Conservation (phyloP, 2,797 vertebrate species). For the Bucorvus abyssinicus region DNA sequence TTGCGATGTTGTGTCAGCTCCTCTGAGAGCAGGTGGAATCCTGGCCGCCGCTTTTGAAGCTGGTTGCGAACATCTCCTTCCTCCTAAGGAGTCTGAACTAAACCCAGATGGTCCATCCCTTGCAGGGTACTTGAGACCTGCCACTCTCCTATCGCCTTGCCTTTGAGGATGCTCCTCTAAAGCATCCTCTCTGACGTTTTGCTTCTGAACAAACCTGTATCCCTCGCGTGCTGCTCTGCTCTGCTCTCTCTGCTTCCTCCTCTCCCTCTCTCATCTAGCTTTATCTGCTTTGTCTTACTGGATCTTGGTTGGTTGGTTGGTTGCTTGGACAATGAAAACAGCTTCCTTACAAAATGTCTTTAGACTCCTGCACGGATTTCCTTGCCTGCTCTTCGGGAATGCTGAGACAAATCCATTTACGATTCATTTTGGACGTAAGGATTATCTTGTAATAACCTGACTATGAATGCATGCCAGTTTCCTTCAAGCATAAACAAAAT, state of each 20-base stretch:
- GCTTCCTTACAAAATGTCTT: not conserved
- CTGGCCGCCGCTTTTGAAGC: not conserved
- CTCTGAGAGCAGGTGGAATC: not conserved
- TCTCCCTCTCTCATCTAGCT: not conserved
- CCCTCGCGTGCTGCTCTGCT: not conserved
- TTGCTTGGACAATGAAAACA: not conserved
- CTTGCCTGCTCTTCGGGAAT: not conserved
- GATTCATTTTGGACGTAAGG: not conserved
- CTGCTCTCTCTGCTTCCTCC: not conserved
- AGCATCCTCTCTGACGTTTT: not conserved
- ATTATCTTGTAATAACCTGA: conserved; percentile 5
- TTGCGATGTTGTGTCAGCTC: not conserved
- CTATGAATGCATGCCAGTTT: not conserved
- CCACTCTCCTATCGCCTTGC: not conserved
- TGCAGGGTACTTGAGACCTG: not conserved
- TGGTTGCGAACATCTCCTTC: not conserved
- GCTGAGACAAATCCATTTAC: not conserved
- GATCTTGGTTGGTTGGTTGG: not conserved
- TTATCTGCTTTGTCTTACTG: not conserved
- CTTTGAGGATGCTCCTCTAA: not conserved
- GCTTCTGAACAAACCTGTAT: not conserved
- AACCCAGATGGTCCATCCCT: not conserved
- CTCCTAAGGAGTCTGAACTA: not conserved
- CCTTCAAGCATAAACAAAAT: conserved; percentile 12
- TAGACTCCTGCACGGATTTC: not conserved